Conservation (phyloP, 2,888 invertebrate species). For the Drosophila diplacantha region DNA sequence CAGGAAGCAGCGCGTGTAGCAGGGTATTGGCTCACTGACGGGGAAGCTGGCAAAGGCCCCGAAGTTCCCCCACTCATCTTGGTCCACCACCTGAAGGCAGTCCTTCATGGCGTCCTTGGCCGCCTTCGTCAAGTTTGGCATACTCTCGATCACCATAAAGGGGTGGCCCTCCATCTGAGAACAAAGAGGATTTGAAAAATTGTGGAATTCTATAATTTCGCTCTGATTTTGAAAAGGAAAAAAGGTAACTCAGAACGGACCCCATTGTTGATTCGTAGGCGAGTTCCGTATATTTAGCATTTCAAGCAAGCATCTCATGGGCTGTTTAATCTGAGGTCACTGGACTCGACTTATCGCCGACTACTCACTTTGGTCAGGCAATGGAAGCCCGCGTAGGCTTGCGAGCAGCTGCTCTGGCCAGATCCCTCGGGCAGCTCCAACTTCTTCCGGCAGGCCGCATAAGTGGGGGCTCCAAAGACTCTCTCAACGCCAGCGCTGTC, state of each 20-base stretch:
- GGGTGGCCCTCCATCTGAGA: conserved; percentile 70
- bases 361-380: conserved; percentile 70
- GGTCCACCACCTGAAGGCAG: conserved; percentile 62
- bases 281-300: too few species aligned
- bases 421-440: conserved; percentile 36
- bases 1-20: conserved; percentile 69
- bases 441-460: conserved; percentile 63
- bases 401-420: conserved; percentile 53
- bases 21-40: conserved; percentile 70
- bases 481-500: conserved; percentile 45
- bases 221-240: too few species aligned
- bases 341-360: conserved; percentile 37
- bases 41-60: conserved; percentile 57
- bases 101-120: conserved; percentile 71
- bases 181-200: not conserved
- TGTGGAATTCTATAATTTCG: too few species aligned
- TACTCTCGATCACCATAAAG: conserved; percentile 67
- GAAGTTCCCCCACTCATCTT: conserved; percentile 62
- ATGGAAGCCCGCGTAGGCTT: conserved; percentile 73
- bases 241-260: too few species aligned
- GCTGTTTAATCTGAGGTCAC: conserved; percentile 35
- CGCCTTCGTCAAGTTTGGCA: conserved; percentile 52
- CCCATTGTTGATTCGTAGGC: not conserved
- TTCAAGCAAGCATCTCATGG: not conserved
- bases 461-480: conserved; percentile 64